phyloP scores from a whole-genome alignment of 2,888 invertebrate genomes.

The Drosophila lacicola region DNA sequence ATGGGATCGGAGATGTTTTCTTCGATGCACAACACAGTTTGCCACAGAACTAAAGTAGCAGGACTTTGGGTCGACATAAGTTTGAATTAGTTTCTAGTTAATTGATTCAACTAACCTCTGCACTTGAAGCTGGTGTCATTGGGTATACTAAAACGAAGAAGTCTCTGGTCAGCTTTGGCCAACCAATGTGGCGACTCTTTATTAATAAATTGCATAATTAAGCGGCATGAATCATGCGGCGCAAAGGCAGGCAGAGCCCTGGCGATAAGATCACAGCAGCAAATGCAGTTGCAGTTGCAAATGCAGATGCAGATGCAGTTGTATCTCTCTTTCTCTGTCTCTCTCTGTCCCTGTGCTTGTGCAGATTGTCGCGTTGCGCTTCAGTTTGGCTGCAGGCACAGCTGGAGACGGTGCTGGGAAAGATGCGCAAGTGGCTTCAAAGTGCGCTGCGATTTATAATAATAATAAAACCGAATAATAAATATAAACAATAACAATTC shows the following conservation, averaged over 20 bases:
- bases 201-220: slow-evolving; percentile 79
- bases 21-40: no score
- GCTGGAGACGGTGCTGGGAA: slow-evolving; percentile 57
- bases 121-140: slow-evolving; percentile 31
- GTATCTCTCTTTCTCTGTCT: background rate
- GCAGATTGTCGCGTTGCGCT: slow-evolving; percentile 39
- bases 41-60: no score
- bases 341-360: slow-evolving; percentile 1
- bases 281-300: slow-evolving; percentile 17
- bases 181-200: slow-evolving; percentile 36
- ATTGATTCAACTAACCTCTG: slow-evolving; percentile 5
- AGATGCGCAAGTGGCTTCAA: slow-evolving; percentile 59
- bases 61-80: no score
- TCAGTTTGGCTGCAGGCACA: slow-evolving; percentile 57
- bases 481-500: background rate
- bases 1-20: no score
- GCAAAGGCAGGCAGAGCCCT: slow-evolving; percentile 12
- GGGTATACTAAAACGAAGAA: background rate
- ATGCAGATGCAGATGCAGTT: slow-evolving; percentile 10
- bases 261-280: slow-evolving; percentile 50
- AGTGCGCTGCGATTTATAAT: slow-evolving; percentile 36
- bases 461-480: slow-evolving; percentile 6
- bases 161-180: slow-evolving; percentile 9
- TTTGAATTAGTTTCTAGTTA: background rate
- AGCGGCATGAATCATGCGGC: slow-evolving; percentile 54